Evolutionary conservation across 2,113 vertebrate species (phyloP).

Genomic region (Pithys albifrons): DNA sequence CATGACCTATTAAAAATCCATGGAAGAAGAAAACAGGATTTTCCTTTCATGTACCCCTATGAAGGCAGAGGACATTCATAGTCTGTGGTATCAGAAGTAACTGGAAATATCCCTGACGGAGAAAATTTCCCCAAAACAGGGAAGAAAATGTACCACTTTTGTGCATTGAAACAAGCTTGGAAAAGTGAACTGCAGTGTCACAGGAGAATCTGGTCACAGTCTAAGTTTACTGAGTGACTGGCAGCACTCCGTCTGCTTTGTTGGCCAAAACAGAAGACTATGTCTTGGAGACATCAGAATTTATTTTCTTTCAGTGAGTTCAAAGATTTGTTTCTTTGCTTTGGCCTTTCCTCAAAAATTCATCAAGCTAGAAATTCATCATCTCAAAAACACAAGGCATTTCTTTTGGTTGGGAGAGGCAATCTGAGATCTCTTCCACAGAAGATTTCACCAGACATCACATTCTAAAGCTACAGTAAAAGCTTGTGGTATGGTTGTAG

Average conservation of each 20-base stretch:
- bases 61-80: not conserved
- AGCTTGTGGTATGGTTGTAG: not conserved
- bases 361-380: not conserved
- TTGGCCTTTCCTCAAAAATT: not conserved
- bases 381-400: not conserved
- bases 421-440: not conserved
- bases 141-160: not conserved
- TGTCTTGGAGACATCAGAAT: not conserved
- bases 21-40: not conserved
- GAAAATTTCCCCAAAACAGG: not conserved
- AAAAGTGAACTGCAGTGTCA: not conserved
- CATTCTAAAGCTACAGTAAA: not conserved
- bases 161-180: not conserved
- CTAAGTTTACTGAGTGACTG: not conserved
- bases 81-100: not conserved
- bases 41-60: accelerated
- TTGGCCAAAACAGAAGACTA: not conserved
- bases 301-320: not conserved
- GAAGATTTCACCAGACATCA: not conserved
- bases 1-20: not conserved
- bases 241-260: accelerated
- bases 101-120: not conserved
- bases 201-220: not conserved
- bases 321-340: not conserved
- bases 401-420: not conserved